Evolutionary conservation across 2,113 vertebrate genomes (phyloP).

Genomic region (Colinus virginianus): DNA sequence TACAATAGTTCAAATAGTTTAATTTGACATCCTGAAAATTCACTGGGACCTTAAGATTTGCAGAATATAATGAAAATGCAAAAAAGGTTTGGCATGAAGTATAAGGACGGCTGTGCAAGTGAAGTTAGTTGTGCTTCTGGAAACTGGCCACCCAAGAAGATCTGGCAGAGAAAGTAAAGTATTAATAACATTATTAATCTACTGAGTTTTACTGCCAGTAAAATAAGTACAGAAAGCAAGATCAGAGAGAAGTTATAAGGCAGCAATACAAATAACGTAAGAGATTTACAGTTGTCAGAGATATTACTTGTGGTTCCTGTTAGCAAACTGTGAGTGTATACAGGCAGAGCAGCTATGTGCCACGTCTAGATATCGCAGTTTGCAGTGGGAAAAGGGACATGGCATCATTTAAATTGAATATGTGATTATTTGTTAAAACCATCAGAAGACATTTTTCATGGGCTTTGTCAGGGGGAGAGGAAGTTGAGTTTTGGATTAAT

Average conservation of each 20-base stretch:
- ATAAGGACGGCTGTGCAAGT: not conserved
- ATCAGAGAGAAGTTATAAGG: slow-evolving; percentile 21
- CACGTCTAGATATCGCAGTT: not conserved
- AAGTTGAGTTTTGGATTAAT: not conserved
- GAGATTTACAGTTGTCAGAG: not conserved
- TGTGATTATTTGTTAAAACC: not conserved
- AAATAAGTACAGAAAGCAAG: slow-evolving; percentile 35
- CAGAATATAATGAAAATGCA: not conserved
- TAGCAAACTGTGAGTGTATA: not conserved
- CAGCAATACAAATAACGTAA: slow-evolving; percentile 20
- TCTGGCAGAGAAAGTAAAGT: slow-evolving; percentile 30
- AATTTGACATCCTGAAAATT: not conserved
- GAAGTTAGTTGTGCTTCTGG: not conserved
- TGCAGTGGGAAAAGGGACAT: not conserved
- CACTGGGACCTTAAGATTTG: not conserved
- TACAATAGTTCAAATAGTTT: not conserved
- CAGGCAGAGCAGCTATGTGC: not conserved
- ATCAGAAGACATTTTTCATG: not conserved
- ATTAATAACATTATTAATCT: slow-evolving; percentile 53
- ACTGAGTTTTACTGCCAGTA: slow-evolving; percentile 43
- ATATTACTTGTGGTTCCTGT: slow-evolving; percentile 4
- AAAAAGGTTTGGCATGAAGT: not conserved
- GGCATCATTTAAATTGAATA: not conserved
- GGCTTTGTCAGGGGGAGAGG: not conserved
- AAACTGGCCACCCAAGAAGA: slow-evolving; percentile 57